Base-by-base conservation (phyloP, 2,888 invertebrate species). In the Myopa tessellatipennis region DNA sequence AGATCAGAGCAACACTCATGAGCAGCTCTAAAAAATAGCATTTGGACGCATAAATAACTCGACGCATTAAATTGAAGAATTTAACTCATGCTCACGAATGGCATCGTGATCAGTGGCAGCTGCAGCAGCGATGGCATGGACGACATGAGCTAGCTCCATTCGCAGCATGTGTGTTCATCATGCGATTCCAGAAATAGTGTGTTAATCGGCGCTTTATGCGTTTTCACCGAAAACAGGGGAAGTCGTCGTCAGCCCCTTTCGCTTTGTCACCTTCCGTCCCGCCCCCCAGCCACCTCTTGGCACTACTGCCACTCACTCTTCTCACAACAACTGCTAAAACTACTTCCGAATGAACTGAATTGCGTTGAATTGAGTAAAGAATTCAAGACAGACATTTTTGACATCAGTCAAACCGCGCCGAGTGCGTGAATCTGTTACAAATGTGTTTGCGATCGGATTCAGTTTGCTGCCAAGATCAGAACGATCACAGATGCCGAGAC, bases 141-240 rank as follows among this genome's bases (percentile, higher is more conserved):
- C 61, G 70, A n/a, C 55, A 16, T n/a, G 16, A 71, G 70, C 70
- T 58, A 71, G 70, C 70, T 58, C 70, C 76, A 76, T 71, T 63
- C 60, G 26, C 26, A 52, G 60, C 69, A 77, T 65, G 61, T 77
- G 70, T 63, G 55, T 36, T 40, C 69, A 60, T 18, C 40, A 45
- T n/a, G 52, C 26, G 75, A 69, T 81, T 80, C 83, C 85, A 84
- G 84, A 85, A 85, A 85, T 85, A 84, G 85, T 84, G 85, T 85
- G 85, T 83, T 85, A 85, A 85, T 85, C 84, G 84, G 79, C 82
- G 84, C 84, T 76, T 63, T 75, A 69, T 77, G 67, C 38, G 45
- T 74, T 74, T 74, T 26, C 50, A 63, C 74, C 74, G 63, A 74
- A 65, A 63, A 50, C 10, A 14, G 40, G 45, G 55, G 61, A 74